phyloP scores from a whole-genome alignment of 2,113 vertebrate species.

The Onychostruthus taczanowskii region DNA sequence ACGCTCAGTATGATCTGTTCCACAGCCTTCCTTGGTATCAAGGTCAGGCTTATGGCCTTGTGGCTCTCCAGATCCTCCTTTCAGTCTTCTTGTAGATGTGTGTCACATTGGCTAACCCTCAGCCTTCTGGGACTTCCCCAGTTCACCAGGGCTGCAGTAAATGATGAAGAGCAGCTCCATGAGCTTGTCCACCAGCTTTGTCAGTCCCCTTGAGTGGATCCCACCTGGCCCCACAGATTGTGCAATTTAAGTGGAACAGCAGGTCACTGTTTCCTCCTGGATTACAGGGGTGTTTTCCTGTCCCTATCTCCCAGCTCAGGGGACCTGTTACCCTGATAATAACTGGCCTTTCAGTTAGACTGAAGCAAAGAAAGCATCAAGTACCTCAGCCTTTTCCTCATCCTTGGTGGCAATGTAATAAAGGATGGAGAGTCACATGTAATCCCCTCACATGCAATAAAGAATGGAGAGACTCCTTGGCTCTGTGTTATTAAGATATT shows the following conservation, averaged over 20 bases:
- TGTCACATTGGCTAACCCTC: not conserved
- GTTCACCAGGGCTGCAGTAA: not conserved
- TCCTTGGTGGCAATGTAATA: too few species aligned
- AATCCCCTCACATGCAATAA: not conserved
- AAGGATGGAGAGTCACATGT: not conserved
- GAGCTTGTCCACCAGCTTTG: not conserved
- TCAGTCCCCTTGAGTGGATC: not conserved
- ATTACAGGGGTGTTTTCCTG: not conserved
- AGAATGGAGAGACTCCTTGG: not conserved
- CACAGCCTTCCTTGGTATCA: not conserved
- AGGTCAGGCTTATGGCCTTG: not conserved
- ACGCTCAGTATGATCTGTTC: not conserved
- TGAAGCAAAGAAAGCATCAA: not conserved
- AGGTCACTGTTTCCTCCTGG: not conserved
- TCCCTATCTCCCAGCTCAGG: not conserved
- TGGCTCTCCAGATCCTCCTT: not conserved
- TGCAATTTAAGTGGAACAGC: not conserved
- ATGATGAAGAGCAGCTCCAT: not conserved
- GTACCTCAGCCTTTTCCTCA: not conserved
- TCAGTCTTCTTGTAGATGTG: not conserved
- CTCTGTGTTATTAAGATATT: not conserved
- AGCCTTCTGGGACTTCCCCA: not conserved
- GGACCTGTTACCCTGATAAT: not conserved
- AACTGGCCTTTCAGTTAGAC: not conserved
- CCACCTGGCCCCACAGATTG: not conserved